These are phyloP conservation scores for Hymenopus coronatus DNA, from an alignment of 2,888 invertebrate genomes.

Conservation along the genomic window DNA sequence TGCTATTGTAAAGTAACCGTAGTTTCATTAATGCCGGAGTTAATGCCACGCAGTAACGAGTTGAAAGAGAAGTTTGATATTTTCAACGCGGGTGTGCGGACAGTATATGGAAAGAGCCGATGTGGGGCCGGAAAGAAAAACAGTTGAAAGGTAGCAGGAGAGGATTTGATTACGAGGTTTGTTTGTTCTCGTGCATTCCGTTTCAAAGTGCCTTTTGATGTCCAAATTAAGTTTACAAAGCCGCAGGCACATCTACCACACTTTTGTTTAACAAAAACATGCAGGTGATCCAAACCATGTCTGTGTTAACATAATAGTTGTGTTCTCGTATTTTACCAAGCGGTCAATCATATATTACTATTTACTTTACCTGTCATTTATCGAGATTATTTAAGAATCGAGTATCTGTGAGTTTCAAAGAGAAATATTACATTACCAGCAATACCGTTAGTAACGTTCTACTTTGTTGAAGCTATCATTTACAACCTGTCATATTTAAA, in stretches of 20 bases:
- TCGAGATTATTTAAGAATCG: too few relatives aligned
- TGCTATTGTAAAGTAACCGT: neutral
- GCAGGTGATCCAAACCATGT: neutral
- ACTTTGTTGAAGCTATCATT: too few relatives aligned
- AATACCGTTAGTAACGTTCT: too few relatives aligned
- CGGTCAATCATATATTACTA: too few relatives aligned
- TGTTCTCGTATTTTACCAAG: neutral
- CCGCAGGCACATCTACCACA: neutral
- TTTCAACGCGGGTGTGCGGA: neutral
- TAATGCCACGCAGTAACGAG: neutral
- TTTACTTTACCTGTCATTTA: too few relatives aligned
- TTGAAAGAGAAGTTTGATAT: neutral
- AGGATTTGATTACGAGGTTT: neutral
- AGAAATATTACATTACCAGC: too few relatives aligned
- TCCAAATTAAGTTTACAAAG: constrained; percentile 11
- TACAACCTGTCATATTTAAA: too few relatives aligned
- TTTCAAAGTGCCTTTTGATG: constrained; percentile 19
- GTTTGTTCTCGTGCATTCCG: neutral
- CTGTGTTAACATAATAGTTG: neutral
- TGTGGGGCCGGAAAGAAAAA: neutral
- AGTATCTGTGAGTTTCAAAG: too few relatives aligned
- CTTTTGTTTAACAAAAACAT: neutral
- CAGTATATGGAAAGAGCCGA: neutral
- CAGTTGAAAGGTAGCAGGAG: neutral
- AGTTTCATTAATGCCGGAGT: neutral